Percentiles rank a stretch among this genome's conserved stretches.
phyloP scores from a whole-genome alignment of 2,888 invertebrate genomes.

The Euproctis similis region DNA sequence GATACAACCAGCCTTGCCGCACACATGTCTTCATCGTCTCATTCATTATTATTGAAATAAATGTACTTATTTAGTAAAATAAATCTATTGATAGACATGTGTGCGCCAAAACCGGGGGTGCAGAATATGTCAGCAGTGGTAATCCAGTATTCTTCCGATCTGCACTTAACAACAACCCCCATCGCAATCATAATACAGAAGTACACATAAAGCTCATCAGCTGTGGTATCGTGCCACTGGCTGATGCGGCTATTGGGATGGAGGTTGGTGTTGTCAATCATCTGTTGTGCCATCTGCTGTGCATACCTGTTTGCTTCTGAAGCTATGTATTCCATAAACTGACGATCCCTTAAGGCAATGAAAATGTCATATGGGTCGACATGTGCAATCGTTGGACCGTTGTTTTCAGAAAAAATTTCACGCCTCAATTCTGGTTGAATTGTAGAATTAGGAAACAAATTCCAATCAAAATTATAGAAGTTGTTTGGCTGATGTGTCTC shows the following conservation, averaged over 20 bases:
- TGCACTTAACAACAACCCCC: conserved; percentile 17
- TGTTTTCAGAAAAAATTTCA: too few species aligned
- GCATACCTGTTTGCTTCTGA: too few species aligned
- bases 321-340: too few species aligned
- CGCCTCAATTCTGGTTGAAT: too few species aligned
- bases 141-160: conserved; percentile 22
- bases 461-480: too few species aligned
- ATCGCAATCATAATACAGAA: conserved; percentile 8
- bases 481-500: too few species aligned
- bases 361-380: too few species aligned
- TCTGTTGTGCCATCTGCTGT: conserved; percentile 2
- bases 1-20: not conserved
- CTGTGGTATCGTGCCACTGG: conserved; percentile 6
- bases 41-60: conserved; percentile 1
- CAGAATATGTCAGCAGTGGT: conserved; percentile 10
- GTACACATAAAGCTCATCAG: conserved; percentile 12
- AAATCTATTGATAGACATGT: conserved; percentile 7
- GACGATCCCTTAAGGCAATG: too few species aligned
- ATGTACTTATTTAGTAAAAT: not conserved
- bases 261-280: conserved; percentile 1
- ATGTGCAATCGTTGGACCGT: too few species aligned
- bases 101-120: conserved; percentile 12
- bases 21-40: not conserved
- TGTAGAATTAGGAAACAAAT: too few species aligned
- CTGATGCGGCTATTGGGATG: conserved; percentile 12